Conservation (phyloP, 2,888 invertebrate genomes). For the Bugula neritina region DNA sequence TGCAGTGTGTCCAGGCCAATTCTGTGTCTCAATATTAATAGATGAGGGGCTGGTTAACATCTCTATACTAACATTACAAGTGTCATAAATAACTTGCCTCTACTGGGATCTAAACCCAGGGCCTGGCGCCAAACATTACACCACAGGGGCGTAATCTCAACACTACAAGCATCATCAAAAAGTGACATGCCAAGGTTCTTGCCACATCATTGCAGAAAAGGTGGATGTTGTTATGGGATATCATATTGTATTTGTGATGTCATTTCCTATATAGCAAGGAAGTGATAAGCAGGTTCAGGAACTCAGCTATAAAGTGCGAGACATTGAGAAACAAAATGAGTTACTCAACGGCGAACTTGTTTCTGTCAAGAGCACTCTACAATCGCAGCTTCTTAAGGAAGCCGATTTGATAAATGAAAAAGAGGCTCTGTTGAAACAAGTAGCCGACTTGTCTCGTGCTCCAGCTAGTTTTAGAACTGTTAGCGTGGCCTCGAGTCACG, state of each 20-base stretch:
- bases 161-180: too few relatives aligned
- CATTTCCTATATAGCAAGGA: background rate
- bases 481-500: slow-evolving; percentile 16
- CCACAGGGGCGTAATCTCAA: too few relatives aligned
- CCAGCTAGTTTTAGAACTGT: slow-evolving; percentile 7
- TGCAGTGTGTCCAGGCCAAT: too few relatives aligned
- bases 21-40: too few relatives aligned
- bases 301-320: background rate
- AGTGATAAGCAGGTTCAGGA: slow-evolving; percentile 20
- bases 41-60: too few relatives aligned
- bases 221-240: too few relatives aligned
- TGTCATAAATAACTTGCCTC: too few relatives aligned
- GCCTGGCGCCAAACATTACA: too few relatives aligned
- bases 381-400: slow-evolving; percentile 1
- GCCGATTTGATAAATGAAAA: slow-evolving; percentile 3
- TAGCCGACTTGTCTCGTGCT: background rate
- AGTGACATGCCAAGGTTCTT: too few relatives aligned
- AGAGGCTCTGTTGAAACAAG: background rate
- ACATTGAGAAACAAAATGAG: background rate
- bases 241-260: background rate
- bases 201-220: too few relatives aligned
- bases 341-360: background rate
- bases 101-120: too few relatives aligned
- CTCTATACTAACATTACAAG: too few relatives aligned
- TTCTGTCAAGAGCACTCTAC: background rate